Evolutionary conservation across 2,888 invertebrate genomes (phyloP).

Genomic region (Agrypnus murinus): DNA sequence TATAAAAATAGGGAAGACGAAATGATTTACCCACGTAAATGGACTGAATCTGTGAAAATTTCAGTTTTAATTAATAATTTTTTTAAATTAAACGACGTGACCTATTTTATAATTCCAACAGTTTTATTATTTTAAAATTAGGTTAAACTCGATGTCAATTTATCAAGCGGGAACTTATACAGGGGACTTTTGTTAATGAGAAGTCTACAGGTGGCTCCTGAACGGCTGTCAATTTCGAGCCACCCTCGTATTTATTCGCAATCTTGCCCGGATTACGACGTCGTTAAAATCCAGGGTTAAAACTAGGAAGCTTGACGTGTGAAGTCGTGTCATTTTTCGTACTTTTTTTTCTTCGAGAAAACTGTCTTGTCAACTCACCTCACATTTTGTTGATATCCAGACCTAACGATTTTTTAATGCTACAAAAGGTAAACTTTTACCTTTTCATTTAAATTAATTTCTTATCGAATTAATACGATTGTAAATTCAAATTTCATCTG

Average conservation of each 20-base stretch:
- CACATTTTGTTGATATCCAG: neutral
- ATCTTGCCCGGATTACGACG: constrained; percentile 36
- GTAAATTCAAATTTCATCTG: too few relatives aligned
- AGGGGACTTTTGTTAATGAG: constrained; percentile 14
- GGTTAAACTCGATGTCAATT: neutral
- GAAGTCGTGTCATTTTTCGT: constrained; percentile 33
- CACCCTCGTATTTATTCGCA: constrained; percentile 34
- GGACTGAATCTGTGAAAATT: constrained; percentile 34
- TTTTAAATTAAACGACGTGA: too few relatives aligned
- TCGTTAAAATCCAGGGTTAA: constrained; percentile 36
- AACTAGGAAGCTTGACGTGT: constrained; percentile 33
- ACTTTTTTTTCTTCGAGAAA: constrained; percentile 22
- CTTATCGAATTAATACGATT: too few relatives aligned
- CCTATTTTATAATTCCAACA: constrained; percentile 8
- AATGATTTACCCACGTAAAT: constrained; percentile 33
- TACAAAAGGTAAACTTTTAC: too few relatives aligned
- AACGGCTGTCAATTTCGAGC: constrained; percentile 7
- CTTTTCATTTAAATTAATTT: too few relatives aligned
- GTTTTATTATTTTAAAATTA: constrained; percentile 37
- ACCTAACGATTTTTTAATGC: too few relatives aligned
- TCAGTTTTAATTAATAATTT: too few relatives aligned
- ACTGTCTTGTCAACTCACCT: constrained; percentile 28
- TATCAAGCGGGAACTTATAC: constrained; percentile 3
- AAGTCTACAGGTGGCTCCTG: constrained; percentile 30
- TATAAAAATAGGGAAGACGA: constrained; percentile 41